Conservation (phyloP, 1,140 invertebrate genomes). For the Nephotettix cincticeps region DNA sequence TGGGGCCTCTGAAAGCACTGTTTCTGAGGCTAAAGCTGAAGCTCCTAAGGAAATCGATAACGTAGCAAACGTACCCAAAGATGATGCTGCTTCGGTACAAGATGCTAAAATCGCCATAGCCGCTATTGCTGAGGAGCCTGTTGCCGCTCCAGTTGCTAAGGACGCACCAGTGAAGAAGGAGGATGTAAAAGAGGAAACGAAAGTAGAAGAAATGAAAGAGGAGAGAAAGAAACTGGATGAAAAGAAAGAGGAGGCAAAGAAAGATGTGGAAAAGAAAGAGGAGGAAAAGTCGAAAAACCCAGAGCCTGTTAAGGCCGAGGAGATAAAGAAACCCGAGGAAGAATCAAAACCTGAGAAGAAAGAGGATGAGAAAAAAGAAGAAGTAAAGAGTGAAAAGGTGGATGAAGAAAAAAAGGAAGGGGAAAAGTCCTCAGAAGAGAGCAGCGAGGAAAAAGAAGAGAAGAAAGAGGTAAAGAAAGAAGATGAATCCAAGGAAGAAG, state of each 20-base stretch:
- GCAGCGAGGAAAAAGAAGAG: constrained; percentile 10
- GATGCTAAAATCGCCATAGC: neutral
- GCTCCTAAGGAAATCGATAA: neutral
- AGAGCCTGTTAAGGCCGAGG: constrained; percentile 17
- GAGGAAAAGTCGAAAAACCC: constrained; percentile 34
- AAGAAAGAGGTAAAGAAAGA: constrained; percentile 27
- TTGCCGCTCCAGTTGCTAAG: constrained; percentile 28
- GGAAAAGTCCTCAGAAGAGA: neutral
- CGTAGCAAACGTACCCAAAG: neutral
- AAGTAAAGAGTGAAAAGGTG: constrained; percentile 17
- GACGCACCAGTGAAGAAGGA: constrained; percentile 28
- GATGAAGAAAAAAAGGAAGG: constrained; percentile 8
- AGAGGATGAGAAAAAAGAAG: constrained; percentile 24
- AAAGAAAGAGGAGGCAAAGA: constrained; percentile 21
- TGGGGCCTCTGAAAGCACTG: neutral
- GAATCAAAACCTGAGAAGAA: too few relatives aligned
- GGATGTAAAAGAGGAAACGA: constrained; percentile 13
- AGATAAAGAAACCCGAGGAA: neutral
- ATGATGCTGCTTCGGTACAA: neutral
- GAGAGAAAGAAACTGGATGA: constrained; percentile 29
- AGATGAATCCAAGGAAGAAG: neutral
- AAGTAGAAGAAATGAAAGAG: constrained; percentile 27
- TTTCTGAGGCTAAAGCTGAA: neutral
- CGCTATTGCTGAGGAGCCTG: neutral
- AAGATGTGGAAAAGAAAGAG: neutral